phyloP scores from a whole-genome alignment of 2,113 vertebrate species.

The Brachypodius melanocephalos region DNA sequence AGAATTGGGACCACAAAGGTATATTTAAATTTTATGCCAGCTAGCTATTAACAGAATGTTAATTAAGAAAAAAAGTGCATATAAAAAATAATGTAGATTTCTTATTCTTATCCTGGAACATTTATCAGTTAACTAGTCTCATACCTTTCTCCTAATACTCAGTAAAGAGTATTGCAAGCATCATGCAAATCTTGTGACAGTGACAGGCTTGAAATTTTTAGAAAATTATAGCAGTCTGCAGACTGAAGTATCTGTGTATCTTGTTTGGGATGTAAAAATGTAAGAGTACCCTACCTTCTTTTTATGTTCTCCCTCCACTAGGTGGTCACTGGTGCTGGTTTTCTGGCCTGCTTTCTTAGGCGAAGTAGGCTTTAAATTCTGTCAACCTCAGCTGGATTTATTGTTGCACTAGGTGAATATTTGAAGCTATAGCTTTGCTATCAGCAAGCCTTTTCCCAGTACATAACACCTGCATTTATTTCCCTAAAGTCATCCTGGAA shows the following conservation, averaged over 20 bases:
- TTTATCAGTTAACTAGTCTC: neutral
- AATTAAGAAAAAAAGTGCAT: neutral
- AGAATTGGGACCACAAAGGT: neutral
- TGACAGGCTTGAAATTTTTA: neutral
- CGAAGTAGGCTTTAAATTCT: neutral
- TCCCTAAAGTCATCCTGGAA: neutral
- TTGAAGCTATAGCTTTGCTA: neutral
- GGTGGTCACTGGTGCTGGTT: neutral
- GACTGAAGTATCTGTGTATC: neutral
- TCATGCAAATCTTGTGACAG: neutral
- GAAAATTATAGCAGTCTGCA: neutral
- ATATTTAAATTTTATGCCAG: neutral
- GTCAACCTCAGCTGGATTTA: neutral
- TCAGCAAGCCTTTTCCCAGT: neutral
- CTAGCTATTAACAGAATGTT: neutral
- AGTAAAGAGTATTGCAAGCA: neutral
- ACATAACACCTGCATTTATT: neutral
- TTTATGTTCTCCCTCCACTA: neutral
- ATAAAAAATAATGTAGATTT: neutral
- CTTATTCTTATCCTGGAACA: neutral
- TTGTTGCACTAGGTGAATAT: neutral
- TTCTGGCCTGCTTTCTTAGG: neutral
- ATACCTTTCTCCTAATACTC: neutral
- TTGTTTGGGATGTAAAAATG: neutral
- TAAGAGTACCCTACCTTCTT: neutral